Evolutionary conservation across 1,140 invertebrate species (phyloP).

Genomic region (Panagrolaimus sp.): DNA sequence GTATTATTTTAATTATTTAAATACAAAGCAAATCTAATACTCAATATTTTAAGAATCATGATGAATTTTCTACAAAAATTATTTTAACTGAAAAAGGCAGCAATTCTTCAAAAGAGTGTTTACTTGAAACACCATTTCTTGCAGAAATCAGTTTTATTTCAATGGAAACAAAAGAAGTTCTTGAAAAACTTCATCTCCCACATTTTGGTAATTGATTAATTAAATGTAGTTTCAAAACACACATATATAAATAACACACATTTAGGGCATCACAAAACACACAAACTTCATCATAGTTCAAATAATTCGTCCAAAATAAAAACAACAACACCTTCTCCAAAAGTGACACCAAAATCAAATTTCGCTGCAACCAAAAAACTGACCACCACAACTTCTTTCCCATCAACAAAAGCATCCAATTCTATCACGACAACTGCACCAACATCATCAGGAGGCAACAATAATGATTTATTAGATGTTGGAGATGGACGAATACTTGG

Average conservation of each 20-base stretch:
- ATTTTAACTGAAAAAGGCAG: conserved; percentile 16
- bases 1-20: conserved; percentile 6
- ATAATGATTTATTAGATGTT: neutral
- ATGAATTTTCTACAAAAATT: conserved; percentile 22
- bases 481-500: conserved; percentile 6
- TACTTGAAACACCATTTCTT: conserved; percentile 24
- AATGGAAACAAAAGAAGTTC: conserved; percentile 14
- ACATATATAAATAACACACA: too few species aligned
- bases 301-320: too few species aligned
- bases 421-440: neutral
- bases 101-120: conserved; percentile 19
- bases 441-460: neutral
- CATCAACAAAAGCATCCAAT: neutral
- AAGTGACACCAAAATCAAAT: neutral
- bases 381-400: neutral
- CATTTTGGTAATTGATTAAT: conserved; percentile 24
- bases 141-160: conserved; percentile 26
- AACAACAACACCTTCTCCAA: neutral
- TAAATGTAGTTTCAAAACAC: too few species aligned
- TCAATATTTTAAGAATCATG: conserved; percentile 16
- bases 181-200: conserved; percentile 24
- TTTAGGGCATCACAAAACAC: too few species aligned
- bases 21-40: neutral
- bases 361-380: neutral
- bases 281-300: too few species aligned